Percentiles rank a stretch among this genome's conserved stretches.
phyloP scores from a whole-genome alignment of 2,888 invertebrate genomes.

The Andrena chrysosceles region DNA sequence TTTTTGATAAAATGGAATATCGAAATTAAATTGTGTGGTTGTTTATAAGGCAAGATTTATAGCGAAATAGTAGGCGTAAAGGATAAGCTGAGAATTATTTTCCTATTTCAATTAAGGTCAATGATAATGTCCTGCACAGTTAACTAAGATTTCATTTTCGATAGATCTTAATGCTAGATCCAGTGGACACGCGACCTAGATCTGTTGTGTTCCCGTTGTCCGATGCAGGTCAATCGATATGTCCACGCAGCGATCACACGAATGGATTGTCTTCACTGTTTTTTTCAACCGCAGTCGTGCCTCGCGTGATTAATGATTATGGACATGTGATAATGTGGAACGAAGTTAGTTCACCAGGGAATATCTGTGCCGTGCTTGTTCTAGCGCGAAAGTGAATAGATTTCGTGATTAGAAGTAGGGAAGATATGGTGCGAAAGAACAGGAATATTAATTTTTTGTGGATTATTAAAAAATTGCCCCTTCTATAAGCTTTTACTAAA shows the following conservation, averaged over 20 bases:
- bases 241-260: conserved; percentile 29
- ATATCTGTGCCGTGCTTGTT: conserved; percentile 3
- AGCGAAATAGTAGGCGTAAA: neutral
- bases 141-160: conserved; percentile 1
- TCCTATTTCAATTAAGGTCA: neutral
- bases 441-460: neutral
- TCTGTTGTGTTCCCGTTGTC: conserved; percentile 27
- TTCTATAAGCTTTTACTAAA: too few relatives aligned
- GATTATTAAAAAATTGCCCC: neutral
- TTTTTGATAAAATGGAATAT: too few relatives aligned
- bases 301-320: conserved; percentile 60
- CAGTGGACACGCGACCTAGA: conserved; percentile 45
- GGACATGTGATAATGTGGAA: conserved; percentile 46
- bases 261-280: conserved; percentile 18
- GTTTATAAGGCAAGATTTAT: too few relatives aligned
- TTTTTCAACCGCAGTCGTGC: conserved; percentile 19
- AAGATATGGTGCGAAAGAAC: neutral
- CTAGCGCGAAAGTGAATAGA: neutral
- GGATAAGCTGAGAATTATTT: neutral
- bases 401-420: neutral
- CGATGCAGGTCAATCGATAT: conserved; percentile 60
- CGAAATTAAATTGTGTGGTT: too few relatives aligned
- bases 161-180: conserved; percentile 37
- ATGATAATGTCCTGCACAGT: neutral
- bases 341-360: conserved; percentile 27